Percentiles rank a stretch among this genome's conserved stretches.
Evolutionary conservation across 2,113 vertebrate species (phyloP).

Genomic region (Hippopotamus amphibius): DNA sequence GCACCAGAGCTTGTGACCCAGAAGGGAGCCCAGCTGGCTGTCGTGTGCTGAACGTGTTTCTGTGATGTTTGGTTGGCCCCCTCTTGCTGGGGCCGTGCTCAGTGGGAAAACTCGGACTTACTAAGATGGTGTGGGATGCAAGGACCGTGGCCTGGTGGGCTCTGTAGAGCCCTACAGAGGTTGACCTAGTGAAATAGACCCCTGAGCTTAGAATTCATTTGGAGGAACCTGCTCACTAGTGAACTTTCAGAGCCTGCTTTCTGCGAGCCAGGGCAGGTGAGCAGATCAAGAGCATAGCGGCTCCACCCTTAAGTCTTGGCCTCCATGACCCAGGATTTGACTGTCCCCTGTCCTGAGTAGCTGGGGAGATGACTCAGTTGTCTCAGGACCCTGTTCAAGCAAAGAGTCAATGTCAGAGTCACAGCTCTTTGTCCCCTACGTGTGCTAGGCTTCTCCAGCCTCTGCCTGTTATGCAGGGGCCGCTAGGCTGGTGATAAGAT

Average conservation of each 20-base stretch:
- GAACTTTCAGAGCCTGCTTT: not conserved
- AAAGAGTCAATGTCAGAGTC: not conserved
- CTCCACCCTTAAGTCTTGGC: not conserved
- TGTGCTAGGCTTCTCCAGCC: not conserved
- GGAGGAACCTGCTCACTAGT: not conserved
- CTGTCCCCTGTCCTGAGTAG: not conserved
- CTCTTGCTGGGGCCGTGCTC: not conserved
- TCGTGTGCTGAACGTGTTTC: rapidly evolving
- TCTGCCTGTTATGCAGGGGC: rapidly evolving
- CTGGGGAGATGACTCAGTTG: not conserved
- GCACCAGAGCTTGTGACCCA: not conserved
- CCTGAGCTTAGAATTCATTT: not conserved
- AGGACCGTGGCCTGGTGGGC: not conserved
- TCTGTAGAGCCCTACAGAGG: too few relatives aligned
- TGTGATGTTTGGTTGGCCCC: rapidly evolving
- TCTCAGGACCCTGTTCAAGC: not conserved
- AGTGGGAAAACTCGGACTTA: not conserved
- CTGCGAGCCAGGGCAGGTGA: not conserved
- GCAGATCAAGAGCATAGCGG: too few relatives aligned
- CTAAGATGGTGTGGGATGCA: not conserved
- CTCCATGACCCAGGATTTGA: rapidly evolving
- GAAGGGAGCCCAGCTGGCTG: too few relatives aligned
- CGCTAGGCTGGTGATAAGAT: not conserved
- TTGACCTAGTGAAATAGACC: not conserved
- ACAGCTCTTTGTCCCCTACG: rapidly evolving